phyloP scores from a whole-genome alignment of 2,888 invertebrate species.

The Macrophya annulata region DNA sequence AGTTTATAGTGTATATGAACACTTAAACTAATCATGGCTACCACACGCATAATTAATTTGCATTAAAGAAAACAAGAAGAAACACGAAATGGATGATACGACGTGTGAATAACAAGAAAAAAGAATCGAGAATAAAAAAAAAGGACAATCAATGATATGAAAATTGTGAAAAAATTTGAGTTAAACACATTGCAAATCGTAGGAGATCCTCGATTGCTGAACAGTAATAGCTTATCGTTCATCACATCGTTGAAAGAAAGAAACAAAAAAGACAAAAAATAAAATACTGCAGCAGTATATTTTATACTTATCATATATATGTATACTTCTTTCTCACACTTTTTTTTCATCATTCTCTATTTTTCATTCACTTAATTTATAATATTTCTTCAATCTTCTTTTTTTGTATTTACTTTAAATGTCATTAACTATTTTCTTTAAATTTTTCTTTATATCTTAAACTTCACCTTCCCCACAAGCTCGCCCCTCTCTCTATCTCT shows the following conservation, averaged over 20 bases:
- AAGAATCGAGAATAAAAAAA: neutral
- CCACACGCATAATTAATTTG: too few relatives aligned
- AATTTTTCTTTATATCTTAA: neutral
- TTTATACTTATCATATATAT: neutral
- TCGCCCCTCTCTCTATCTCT: too few relatives aligned
- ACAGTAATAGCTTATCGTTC: too few relatives aligned
- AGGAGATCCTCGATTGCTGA: neutral
- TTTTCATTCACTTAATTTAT: neutral
- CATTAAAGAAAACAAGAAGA: neutral
- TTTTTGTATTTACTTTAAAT: neutral
- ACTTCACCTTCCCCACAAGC: neutral
- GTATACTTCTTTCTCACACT: neutral
- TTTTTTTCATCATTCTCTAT: neutral
- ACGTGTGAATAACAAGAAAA: neutral
- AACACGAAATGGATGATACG: neutral
- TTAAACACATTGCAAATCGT: too few relatives aligned
- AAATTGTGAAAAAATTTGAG: neutral
- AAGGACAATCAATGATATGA: too few relatives aligned
- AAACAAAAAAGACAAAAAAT: neutral
- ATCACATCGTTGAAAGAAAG: neutral
- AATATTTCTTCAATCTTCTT: neutral
- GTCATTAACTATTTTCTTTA: too few relatives aligned
- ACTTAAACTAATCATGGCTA: too few relatives aligned
- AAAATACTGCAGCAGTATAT: neutral
- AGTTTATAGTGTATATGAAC: too few relatives aligned